A percentile compares a stretch with the other conserved stretches of the same genome.
Evolutionary conservation across 2,113 vertebrate genomes (phyloP).

Genomic region (Chaenocephalus aceratus): DNA sequence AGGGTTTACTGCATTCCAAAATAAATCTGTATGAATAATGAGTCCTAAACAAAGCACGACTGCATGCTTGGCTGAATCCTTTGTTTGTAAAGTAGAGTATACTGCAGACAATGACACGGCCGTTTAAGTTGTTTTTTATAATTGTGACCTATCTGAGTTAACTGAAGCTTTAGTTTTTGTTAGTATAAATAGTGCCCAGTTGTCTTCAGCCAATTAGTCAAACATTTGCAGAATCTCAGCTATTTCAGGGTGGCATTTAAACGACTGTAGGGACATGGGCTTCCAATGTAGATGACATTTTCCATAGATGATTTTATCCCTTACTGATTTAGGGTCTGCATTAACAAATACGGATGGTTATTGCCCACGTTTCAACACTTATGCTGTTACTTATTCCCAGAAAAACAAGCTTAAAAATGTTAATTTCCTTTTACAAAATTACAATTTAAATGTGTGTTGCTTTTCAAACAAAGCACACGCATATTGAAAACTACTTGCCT

Average conservation of each 20-base stretch:
- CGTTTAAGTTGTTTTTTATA: constrained; percentile 21
- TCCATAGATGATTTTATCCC: not conserved
- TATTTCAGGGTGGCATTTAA: constrained; percentile 53
- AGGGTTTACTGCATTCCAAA: constrained; percentile 23
- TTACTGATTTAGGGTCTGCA: not conserved
- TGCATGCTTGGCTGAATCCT: constrained; percentile 24
- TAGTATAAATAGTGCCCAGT: constrained; percentile 46
- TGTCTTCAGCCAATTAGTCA: constrained; percentile 60
- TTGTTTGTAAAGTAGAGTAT: constrained; percentile 54
- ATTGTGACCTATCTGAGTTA: constrained; percentile 21
- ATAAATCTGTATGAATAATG: constrained; percentile 51
- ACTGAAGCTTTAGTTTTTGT: constrained; percentile 10
- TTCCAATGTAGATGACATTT: constrained; percentile 27
- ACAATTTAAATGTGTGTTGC: too few species aligned
- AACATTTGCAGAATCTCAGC: constrained; percentile 64
- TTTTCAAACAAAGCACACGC: too few species aligned
- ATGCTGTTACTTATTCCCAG: not conserved
- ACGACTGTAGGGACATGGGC: not conserved
- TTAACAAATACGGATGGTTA: not conserved
- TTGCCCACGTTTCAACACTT: constrained; percentile 3
- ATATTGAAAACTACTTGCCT: too few species aligned
- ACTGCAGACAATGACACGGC: constrained; percentile 7
- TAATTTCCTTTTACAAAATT: too few species aligned
- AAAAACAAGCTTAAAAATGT: too few species aligned
- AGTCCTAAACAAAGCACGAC: constrained; percentile 43